These are phyloP conservation scores for Corvus moneduloides DNA, from an alignment of 2,113 vertebrate species.

Conservation along the genomic window DNA sequence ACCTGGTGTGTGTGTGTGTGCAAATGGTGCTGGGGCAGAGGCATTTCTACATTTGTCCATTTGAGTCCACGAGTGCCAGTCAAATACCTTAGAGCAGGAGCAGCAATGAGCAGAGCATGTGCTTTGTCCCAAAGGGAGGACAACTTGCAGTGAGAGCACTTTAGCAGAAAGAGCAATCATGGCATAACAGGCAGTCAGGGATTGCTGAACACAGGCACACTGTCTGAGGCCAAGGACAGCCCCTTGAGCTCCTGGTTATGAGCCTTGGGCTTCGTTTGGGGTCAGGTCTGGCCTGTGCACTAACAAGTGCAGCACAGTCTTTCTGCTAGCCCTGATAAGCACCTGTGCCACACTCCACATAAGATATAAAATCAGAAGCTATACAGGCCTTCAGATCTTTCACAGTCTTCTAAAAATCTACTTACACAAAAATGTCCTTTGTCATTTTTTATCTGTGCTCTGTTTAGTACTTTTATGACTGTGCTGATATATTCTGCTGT, in stretches of 20 bases:
- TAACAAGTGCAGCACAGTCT: neutral
- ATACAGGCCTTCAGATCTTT: neutral
- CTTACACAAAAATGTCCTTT: neutral
- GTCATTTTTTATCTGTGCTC: neutral
- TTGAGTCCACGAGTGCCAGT: neutral
- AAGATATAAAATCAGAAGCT: neutral
- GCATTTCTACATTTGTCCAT: neutral
- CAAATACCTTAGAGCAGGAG: neutral
- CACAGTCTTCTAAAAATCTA: neutral
- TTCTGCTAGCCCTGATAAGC: neutral
- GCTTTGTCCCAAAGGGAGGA: neutral
- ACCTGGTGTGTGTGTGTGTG: rapidly evolving
- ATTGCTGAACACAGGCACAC: rapidly evolving
- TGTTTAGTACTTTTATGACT: neutral
- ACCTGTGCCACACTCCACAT: neutral
- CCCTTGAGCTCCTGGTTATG: rapidly evolving
- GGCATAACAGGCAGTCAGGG: rapidly evolving
- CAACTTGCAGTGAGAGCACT: neutral
- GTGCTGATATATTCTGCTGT: neutral
- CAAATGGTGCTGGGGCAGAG: neutral
- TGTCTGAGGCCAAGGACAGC: neutral
- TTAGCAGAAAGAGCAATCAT: neutral
- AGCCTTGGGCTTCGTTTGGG: neutral
- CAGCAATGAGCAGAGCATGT: neutral
- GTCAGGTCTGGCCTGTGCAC: neutral